These are phyloP conservation scores for Dasypogon diadema DNA, from an alignment of 2,888 invertebrate genomes.

Conservation along the genomic window DNA sequence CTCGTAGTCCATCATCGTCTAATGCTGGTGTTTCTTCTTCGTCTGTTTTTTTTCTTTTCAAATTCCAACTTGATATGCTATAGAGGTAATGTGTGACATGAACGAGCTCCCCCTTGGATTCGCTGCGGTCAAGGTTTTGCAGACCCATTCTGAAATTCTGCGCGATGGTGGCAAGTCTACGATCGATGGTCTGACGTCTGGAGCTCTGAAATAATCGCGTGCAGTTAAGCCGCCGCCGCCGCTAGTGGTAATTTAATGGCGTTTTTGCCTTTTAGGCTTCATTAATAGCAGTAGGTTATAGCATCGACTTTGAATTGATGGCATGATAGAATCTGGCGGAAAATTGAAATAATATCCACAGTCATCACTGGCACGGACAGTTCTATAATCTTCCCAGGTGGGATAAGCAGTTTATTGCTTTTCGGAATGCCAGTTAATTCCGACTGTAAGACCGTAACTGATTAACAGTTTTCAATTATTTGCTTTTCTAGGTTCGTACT, in stretches of 20 bases:
- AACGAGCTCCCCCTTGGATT: constrained; percentile 11
- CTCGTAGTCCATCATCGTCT: constrained; percentile 15
- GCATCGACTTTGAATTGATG: background rate
- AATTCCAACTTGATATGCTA: constrained; percentile 16
- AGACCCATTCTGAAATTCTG: background rate
- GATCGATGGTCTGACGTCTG: background rate
- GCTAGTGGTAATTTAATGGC: background rate
- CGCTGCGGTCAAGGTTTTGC: constrained; percentile 20
- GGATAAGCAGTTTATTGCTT: no score
- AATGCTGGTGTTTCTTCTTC: background rate
- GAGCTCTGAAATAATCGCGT: constrained; percentile 6
- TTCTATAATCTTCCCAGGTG: no score
- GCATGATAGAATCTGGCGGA: background rate
- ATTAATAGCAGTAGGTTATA: background rate
- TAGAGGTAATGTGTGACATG: constrained; percentile 15
- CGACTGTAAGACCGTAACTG: no score
- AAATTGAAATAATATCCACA: constrained; percentile 20
- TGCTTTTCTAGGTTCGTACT: no score
- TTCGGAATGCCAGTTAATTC: no score
- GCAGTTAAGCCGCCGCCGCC: background rate
- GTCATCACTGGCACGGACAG: constrained; percentile 3
- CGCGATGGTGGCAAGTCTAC: constrained; percentile 1
- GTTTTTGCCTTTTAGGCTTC: constrained; percentile 9
- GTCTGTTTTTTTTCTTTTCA: constrained; percentile 3
- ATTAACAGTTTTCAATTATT: no score